These are phyloP conservation scores for Dysmachus trigonus DNA, from an alignment of 2,888 invertebrate genomes.

Conservation along the genomic window DNA sequence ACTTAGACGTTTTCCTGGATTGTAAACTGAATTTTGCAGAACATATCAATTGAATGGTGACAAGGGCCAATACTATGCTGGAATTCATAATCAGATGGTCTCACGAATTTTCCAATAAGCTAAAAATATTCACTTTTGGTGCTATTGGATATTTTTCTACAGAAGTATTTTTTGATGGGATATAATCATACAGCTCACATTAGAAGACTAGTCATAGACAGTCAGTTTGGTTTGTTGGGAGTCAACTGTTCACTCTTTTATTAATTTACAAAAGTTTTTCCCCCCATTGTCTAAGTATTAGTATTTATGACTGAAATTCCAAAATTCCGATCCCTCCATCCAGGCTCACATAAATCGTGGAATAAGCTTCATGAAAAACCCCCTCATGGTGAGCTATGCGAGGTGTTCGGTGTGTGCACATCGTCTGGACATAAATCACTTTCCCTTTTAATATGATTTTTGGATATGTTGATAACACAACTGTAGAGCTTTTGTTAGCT, in stretches of 20 bases:
- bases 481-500: neutral
- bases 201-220: neutral
- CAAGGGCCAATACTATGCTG: no score
- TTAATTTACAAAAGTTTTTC: neutral
- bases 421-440: slow-evolving; percentile 15
- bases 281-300: neutral
- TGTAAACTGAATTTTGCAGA: no score
- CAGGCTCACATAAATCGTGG: neutral
- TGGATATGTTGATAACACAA: neutral
- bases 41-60: no score
- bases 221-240: neutral
- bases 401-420: neutral
- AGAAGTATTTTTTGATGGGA: no score
- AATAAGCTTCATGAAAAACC: neutral
- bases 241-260: neutral
- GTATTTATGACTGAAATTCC: neutral
- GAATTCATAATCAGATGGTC: no score
- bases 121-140: no score
- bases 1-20: no score
- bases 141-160: no score
- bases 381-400: neutral
- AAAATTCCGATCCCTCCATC: neutral
- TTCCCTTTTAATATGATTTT: slow-evolving; percentile 15
- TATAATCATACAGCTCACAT: no score
- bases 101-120: no score